Percentiles rank a stretch among this genome's conserved stretches.
Conservation (phyloP, 2,113 vertebrate species). For the Mobula hypostoma region DNA sequence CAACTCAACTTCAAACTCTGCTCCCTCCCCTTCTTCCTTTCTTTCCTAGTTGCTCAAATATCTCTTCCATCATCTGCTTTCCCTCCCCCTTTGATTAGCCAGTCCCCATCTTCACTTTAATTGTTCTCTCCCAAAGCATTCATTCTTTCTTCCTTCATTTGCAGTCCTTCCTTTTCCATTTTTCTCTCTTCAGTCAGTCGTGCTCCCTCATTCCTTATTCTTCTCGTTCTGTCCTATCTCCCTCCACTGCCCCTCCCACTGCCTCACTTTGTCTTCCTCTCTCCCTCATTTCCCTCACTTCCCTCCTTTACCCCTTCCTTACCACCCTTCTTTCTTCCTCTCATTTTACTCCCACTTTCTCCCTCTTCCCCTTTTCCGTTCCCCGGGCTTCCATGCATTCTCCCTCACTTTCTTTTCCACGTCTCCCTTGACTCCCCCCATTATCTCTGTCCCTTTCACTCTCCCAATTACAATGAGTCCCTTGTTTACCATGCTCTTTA, state of each 20-base stretch:
- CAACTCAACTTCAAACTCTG: background rate
- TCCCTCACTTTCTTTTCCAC: background rate
- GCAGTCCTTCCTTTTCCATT: background rate
- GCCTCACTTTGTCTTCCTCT: background rate
- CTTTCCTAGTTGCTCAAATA: background rate
- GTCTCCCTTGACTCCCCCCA: no score
- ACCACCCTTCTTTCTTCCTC: background rate
- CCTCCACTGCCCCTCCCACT: no score
- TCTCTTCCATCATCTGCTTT: background rate
- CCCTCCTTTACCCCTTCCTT: background rate
- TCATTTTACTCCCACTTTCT: background rate
- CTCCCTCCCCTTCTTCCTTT: no score
- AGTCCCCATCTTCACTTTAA: background rate
- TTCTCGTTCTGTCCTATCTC: no score
- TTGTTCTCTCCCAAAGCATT: background rate
- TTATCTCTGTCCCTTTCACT: background rate
- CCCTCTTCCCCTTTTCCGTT: background rate
- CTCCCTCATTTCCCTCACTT: background rate
- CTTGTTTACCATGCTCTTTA: background rate
- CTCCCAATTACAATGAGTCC: background rate
- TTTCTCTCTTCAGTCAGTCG: background rate
- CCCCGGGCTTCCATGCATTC: background rate
- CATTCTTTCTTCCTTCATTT: background rate
- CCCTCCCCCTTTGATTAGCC: background rate
- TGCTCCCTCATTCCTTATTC: background rate